These are phyloP conservation scores for Holocentrus rufus DNA, from an alignment of 2,797 vertebrate genomes.

Conservation along the genomic window DNA sequence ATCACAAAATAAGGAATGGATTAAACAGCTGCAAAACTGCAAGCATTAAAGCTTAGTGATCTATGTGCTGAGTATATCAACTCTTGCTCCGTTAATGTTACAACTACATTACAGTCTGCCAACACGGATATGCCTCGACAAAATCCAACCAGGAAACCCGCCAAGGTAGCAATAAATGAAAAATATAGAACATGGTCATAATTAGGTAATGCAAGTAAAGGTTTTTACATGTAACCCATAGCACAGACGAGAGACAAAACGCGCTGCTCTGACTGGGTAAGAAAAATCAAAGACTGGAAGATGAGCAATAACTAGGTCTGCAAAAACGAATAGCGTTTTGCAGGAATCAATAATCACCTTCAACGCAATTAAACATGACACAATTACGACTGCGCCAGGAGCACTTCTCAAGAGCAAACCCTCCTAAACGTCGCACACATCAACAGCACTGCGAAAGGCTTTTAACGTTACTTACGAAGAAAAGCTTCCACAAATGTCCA, in stretches of 20 bases:
- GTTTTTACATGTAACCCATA: constrained; percentile 33
- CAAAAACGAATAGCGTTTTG: constrained; percentile 1
- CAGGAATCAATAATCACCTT: constrained; percentile 31
- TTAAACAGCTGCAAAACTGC: neutral
- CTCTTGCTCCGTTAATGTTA: neutral
- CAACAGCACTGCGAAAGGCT: constrained; percentile 26
- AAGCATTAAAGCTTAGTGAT: neutral
- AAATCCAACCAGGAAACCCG: constrained; percentile 3
- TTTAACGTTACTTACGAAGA: constrained; percentile 66
- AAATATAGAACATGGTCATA: no score
- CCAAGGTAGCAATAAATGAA: no score
- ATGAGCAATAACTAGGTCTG: constrained; percentile 43
- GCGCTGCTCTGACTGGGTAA: constrained; percentile 16
- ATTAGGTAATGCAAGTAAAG: no score
- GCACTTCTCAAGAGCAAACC: neutral
- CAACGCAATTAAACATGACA: neutral
- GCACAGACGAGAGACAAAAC: constrained; percentile 32
- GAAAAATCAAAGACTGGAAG: constrained; percentile 9
- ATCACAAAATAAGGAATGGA: neutral
- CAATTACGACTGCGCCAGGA: constrained; percentile 1
- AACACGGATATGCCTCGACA: constrained; percentile 10
- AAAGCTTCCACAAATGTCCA: constrained; percentile 55
- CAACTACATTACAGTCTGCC: neutral
- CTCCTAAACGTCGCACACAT: constrained; percentile 2
- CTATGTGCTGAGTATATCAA: neutral